Evolutionary conservation across 2,797 vertebrate species (phyloP), one percentile per base, ranked within the genome.

Genomic region (Phrynocephalus vlangalii): DNA sequence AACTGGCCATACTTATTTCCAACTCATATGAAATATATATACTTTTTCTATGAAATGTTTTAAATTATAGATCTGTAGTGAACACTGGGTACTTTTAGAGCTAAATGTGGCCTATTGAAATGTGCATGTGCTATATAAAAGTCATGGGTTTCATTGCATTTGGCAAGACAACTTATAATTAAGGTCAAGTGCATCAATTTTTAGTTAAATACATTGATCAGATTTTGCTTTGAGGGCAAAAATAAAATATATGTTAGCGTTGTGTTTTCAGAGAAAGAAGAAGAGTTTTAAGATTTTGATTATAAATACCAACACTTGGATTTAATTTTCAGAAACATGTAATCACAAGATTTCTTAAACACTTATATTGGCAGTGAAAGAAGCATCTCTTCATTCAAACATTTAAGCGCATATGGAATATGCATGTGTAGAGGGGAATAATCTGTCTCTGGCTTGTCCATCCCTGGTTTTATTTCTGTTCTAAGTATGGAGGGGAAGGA

Each of bases 21-120:
- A 93, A 38, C 6, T 85, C 82, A 75, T 88, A 80, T 72, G 82
- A 94, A 89, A 92, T 44, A 93, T 87, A 26, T 91, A 9, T 95
- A 90, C 94, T 96, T 96, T 96, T 83, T 91, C 84, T 93, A 91
- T 95, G 95, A 95, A 96, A 95, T 95, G 93, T 83, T 94, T 95
- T 33, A 8, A 95, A 96, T 95, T 95, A 86, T 86, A 86, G 90
- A 89, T 91, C 89, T 94, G 2, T 48, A 82, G 86, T 30, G 60
- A 95, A 89, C 86, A 77, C 70, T 86, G 87, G 92, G 67, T 92
- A 90, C 77, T 88, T 81, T 73, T 83, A 89, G 90, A 89, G 89
- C 92, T 92, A 90, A 91, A 80, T 90, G 82, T 86, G 91, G 91
- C 90, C 78, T 76, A 89, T 91, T 89, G 90, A 87, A 92, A 79